Evolutionary conservation across 2,888 invertebrate species (phyloP), one percentile per base, ranked within the genome.

Genomic region (Scelioninae gen. 1): DNA sequence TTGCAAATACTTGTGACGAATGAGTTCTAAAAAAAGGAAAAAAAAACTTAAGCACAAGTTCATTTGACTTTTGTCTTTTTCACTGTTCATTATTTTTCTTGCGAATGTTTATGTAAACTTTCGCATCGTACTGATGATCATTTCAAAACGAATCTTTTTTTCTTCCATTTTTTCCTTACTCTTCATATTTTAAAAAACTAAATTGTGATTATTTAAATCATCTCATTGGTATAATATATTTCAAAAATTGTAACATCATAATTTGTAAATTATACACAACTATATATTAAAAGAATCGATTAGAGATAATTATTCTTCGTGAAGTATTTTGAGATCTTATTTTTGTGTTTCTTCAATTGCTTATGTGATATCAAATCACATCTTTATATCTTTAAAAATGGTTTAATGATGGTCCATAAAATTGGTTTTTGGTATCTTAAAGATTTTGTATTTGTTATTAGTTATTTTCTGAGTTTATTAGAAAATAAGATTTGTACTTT

Each of bases 271-370:
- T 66, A 62, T 74, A 74, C 31, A 63, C 45, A 40, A 79, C 55
- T 77, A 71, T 65, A 62, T 51, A 79, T 72, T 66, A 66, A 79
- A 79, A 79, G 72, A 79, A 72, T 79, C 66, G 60, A 66, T 79
- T 79, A 79, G 72, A 66, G 7, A 66, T 79, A 69, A 77, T 77
- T 77, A 55, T 53, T 60, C 60, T 56, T 75, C 38, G 32, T 11
- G 43, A 66, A 55, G 38, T n/a, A 55, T 63, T 56, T 16, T 29
- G 58, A 49, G 40, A 23, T 49, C 13, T 69, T 55, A 16, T 23
- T 66, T 63, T 63, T 23, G 38, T 15, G 38, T 78, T 71, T 32
- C 49, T 71, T 23, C 23, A 23, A 23, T 23, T 23, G 23, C 23
- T 23, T 23, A 4, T 23, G 23, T 23, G 23, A 23, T 23, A 4